Conservation (phyloP, 2,888 invertebrate species). For the Orthonychiurus folsomi region DNA sequence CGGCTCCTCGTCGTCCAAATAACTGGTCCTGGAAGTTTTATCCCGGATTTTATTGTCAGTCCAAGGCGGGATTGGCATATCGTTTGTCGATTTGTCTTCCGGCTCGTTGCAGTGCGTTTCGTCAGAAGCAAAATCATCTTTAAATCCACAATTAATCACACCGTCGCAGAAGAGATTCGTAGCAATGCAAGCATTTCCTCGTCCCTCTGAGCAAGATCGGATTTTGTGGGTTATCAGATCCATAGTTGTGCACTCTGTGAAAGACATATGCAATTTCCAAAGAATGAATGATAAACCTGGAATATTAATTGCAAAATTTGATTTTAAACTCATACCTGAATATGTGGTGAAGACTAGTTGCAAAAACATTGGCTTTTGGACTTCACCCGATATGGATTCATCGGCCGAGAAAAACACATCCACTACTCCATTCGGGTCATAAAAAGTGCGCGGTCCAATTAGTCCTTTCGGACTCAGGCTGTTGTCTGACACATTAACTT, state of each 20-base stretch:
- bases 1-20: not conserved
- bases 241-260: constrained; percentile 11
- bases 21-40: not conserved
- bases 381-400: not conserved
- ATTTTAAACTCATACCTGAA: constrained; percentile 14
- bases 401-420: constrained; percentile 11
- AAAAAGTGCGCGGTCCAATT: constrained; percentile 20
- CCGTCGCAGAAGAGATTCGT: constrained; percentile 34
- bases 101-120: constrained; percentile 26
- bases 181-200: constrained; percentile 24
- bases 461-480: constrained; percentile 13
- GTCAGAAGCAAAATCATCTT: constrained; percentile 32
- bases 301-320: not conserved
- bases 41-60: not conserved
- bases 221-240: constrained; percentile 5
- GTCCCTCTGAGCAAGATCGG: constrained; percentile 1
- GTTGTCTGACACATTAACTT: constrained; percentile 11
- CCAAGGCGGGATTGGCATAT: not conserved
- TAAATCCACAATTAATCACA: constrained; percentile 33
- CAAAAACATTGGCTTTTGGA: constrained; percentile 10
- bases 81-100: constrained; percentile 4
- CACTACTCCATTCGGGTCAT: constrained; percentile 16
- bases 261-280: not conserved
- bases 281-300: not conserved
- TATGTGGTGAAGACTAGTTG: constrained; percentile 20